A percentile compares a stretch with the other conserved stretches of the same genome.
phyloP scores from a whole-genome alignment of 2,113 vertebrate genomes.

The Pholis gunnellus region DNA sequence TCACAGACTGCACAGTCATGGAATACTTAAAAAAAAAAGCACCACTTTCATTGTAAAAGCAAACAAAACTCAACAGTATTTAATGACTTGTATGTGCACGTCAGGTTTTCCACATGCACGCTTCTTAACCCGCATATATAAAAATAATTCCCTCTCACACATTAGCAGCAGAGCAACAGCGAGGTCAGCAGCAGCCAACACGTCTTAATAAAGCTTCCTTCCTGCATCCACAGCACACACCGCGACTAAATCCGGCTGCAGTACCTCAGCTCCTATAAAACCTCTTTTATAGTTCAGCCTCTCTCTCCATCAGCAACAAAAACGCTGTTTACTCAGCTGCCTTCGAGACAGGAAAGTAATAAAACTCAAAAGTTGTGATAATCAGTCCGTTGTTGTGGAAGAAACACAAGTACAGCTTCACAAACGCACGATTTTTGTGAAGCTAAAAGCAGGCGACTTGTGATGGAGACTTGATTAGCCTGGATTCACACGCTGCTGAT shows the following conservation, averaged over 20 bases:
- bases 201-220: slow-evolving; percentile 13
- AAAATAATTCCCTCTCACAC: not conserved
- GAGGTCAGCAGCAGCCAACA: slow-evolving; percentile 1
- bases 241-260: not conserved
- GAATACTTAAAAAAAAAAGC: not conserved
- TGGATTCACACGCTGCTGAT: slow-evolving; percentile 2
- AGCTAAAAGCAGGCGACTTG: not conserved
- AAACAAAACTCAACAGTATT: not conserved
- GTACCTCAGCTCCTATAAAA: not conserved
- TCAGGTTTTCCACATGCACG: not conserved
- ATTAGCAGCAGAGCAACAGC: not conserved
- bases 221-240: not conserved
- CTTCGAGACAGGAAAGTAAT: not conserved
- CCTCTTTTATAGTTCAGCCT: not conserved
- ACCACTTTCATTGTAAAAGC: not conserved
- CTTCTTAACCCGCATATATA: not conserved
- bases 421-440: too few species aligned
- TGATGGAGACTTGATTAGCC: not conserved
- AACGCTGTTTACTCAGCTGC: not conserved
- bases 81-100: not conserved
- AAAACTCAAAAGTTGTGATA: not conserved
- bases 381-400: not conserved
- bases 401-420: not conserved
- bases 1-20: not conserved
- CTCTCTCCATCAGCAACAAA: not conserved